Evolutionary conservation across 2,113 vertebrate genomes (phyloP).

Genomic region (Siniperca knerii): DNA sequence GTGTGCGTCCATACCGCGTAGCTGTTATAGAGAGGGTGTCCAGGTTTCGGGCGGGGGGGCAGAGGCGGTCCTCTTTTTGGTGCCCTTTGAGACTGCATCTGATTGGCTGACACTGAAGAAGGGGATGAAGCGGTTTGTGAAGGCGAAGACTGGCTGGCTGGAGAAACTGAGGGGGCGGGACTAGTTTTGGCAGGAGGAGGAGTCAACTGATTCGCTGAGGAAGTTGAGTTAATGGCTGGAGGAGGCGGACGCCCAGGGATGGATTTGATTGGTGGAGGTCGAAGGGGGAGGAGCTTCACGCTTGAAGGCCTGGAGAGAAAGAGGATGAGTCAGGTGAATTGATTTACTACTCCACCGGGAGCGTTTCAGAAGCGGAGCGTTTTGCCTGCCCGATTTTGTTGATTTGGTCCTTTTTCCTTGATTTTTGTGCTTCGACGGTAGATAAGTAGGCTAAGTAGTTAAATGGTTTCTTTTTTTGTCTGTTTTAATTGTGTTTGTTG

Average conservation of each 20-base stretch:
- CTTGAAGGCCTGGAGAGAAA: constrained; percentile 54
- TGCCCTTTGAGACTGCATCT: constrained; percentile 82
- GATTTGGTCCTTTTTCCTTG: too few species aligned
- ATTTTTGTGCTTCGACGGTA: too few species aligned
- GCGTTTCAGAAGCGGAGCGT: too few species aligned
- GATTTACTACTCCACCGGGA: too few species aligned
- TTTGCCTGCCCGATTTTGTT: too few species aligned
- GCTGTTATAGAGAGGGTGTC: constrained; percentile 91
- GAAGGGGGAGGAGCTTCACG: constrained; percentile 79
- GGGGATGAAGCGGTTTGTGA: constrained; percentile 63
- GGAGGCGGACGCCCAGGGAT: constrained; percentile 90
- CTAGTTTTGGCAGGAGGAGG: constrained; percentile 52
- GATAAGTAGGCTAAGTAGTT: too few species aligned
- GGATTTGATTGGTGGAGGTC: constrained; percentile 88
- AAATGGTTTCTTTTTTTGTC: too few species aligned
- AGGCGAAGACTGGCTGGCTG: constrained; percentile 33
- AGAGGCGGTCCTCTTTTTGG: constrained; percentile 89
- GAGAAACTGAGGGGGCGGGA: constrained; percentile 61
- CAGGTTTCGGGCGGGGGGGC: constrained; percentile 93
- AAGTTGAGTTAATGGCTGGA: constrained; percentile 78
- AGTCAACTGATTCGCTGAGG: constrained; percentile 59
- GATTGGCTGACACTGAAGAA: constrained; percentile 83
- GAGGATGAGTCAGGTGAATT: background rate
- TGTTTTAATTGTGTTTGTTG: too few species aligned
- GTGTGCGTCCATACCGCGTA: constrained; percentile 80